Evolutionary conservation across 2,888 invertebrate genomes (phyloP), one percentile per base, ranked within the genome.

Genomic region (Idaea dimidiata): DNA sequence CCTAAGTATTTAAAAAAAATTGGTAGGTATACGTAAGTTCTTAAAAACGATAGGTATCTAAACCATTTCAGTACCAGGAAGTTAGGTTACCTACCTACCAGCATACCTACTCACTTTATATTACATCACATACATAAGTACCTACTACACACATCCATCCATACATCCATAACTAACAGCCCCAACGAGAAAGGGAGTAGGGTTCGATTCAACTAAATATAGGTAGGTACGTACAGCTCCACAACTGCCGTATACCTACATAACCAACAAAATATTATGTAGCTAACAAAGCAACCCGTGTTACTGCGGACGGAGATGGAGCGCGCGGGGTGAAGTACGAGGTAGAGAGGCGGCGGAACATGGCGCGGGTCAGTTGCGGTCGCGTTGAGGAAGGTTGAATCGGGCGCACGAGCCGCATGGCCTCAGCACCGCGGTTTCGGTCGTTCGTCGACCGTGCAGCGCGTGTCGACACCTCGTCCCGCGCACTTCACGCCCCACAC

Each of bases 341-440:
- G 61, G 65, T 18, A 17, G 66, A 16, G 69, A 70, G 66, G 43
- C 43, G 65, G 66, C 62, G 67, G 68, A 61, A 66, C 61, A 76
- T 70, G 75, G 80, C 81, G 89, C 88, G 87, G 91, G 91, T 91
- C 91, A 92, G 91, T 84, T 86, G 91, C 91, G 91, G 92, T 91
- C 91, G 90, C 89, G 80, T 92, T 92, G 92, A 91, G 92, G 91
- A 91, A 92, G 92, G 92, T 91, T 91, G 91, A 90, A 89, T 89
- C 88, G 91, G 88, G 86, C 89, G 88, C 91, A 90, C 89, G 89
- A 89, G 90, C 88, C 85, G 82, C 65, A 72, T 71, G 84, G 92
- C 91, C 88, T 88, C 88, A 77, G 54, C 64, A 87, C 86, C 74
- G 76, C 76, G 91, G 88, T 89, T 91, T 76, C 89, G 81, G 83